These are phyloP conservation scores for Nymphalis urticae DNA, from an alignment of 2,888 invertebrate genomes.

Conservation along the genomic window DNA sequence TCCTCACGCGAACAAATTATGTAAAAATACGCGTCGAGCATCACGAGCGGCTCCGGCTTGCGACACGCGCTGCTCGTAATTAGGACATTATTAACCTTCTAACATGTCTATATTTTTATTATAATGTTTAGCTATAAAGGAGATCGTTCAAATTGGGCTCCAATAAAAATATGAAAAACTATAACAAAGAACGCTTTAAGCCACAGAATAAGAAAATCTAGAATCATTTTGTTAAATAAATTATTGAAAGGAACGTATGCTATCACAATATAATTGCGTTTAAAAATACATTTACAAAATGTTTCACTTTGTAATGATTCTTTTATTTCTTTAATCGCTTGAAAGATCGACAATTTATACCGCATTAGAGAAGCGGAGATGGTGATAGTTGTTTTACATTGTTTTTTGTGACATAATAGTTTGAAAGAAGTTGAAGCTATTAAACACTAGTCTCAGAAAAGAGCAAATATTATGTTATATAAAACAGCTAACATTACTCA, in stretches of 20 bases:
- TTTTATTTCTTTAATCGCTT: slow-evolving; percentile 3
- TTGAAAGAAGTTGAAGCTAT: slow-evolving; percentile 1
- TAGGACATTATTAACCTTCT: slow-evolving; percentile 21
- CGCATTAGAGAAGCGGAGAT: slow-evolving; percentile 21
- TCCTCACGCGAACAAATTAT: slow-evolving; percentile 14
- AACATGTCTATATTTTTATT: slow-evolving; percentile 11
- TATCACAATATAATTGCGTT: neutral
- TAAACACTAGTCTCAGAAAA: neutral
- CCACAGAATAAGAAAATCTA: neutral
- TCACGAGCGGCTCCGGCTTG: slow-evolving; percentile 22
- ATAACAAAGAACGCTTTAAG: neutral
- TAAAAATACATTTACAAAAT: slow-evolving; percentile 11
- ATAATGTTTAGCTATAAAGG: neutral
- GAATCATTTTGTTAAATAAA: neutral
- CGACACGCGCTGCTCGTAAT: slow-evolving; percentile 17
- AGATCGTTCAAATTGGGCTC: neutral
- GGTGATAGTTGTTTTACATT: slow-evolving; percentile 14
- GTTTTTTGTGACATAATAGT: slow-evolving; percentile 25
- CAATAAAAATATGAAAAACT: neutral
- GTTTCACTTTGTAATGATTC: neutral
- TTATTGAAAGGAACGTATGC: neutral
- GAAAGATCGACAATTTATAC: slow-evolving; percentile 13
- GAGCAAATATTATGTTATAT: neutral
- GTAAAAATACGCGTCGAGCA: slow-evolving; percentile 27
- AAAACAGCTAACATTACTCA: neutral